Conservation (phyloP, 2,797 vertebrate species). For the Odontamblyopus lacepedii region DNA sequence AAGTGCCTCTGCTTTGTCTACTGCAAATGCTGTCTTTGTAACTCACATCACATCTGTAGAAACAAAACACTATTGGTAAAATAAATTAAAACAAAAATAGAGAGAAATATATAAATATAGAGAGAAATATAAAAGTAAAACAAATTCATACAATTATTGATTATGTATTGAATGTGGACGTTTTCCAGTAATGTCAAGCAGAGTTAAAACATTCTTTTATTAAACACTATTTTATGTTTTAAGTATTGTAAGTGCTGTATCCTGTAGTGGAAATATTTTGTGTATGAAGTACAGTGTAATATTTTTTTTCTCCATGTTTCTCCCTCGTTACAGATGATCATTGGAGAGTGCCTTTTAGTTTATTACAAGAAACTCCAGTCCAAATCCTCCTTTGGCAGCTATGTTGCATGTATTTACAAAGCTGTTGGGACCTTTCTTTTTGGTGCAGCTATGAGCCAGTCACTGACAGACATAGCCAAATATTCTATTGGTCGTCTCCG, state of each 20-base stretch:
- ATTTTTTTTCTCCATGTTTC: not conserved
- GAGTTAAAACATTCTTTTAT: not conserved
- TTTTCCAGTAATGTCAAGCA: conserved; percentile 15
- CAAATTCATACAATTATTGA: not conserved
- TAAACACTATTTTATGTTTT: not conserved
- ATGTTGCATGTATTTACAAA: conserved; percentile 90
- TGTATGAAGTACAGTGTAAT: not conserved
- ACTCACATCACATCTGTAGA: no score
- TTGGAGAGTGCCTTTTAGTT: conserved; percentile 90
- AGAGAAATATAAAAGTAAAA: not conserved
- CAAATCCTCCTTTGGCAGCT: conserved; percentile 88
- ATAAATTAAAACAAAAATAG: not conserved
- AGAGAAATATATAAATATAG: not conserved
- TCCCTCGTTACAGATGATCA: conserved; percentile 82
- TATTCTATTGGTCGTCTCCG: conserved; percentile 95
- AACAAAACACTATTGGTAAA: no score
- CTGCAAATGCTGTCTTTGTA: conserved; percentile 19
- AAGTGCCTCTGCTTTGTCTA: conserved; percentile 80
- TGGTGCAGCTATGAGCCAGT: conserved; percentile 95
- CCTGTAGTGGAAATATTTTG: no score
- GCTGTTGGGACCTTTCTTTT: conserved; percentile 92
- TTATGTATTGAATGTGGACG: not conserved
- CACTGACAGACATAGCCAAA: conserved; percentile 96
- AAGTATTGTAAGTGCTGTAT: not conserved
- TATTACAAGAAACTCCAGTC: conserved; percentile 87